phyloP scores from a whole-genome alignment of 2,797 vertebrate species.

The Alouatta caraya region DNA sequence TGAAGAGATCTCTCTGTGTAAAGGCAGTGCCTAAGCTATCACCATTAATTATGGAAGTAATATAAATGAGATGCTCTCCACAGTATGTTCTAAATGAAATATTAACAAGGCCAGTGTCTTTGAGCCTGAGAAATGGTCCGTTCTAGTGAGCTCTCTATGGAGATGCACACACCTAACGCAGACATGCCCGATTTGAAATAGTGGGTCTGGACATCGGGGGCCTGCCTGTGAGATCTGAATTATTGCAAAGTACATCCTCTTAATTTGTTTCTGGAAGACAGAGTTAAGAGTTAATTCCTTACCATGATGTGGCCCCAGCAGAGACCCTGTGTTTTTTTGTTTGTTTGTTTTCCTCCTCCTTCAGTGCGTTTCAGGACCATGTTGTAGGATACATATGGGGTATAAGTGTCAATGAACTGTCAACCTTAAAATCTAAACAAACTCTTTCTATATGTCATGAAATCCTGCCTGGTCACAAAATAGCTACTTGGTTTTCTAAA shows the following conservation, averaged over 20 bases:
- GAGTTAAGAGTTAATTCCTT: constrained; percentile 76
- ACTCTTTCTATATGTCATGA: constrained; percentile 51
- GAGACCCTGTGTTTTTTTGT: constrained; percentile 57
- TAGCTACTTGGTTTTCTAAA: background rate
- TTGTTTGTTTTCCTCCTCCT: background rate
- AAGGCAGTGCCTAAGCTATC: constrained; percentile 89
- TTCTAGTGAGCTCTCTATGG: constrained; percentile 78
- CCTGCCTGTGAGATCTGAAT: constrained; percentile 74
- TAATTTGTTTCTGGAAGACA: constrained; percentile 87
- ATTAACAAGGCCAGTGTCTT: constrained; percentile 86
- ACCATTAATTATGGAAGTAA: constrained; percentile 92
- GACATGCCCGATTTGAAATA: constrained; percentile 65
- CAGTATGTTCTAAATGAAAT: constrained; percentile 89
- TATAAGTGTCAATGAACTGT: constrained; percentile 43
- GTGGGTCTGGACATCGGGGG: constrained; percentile 67
- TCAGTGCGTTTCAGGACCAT: constrained; percentile 10
- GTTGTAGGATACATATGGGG: background rate
- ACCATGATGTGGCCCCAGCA: constrained; percentile 50
- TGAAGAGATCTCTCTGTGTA: constrained; percentile 87
- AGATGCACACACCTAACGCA: constrained; percentile 78
- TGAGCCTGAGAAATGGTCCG: constrained; percentile 84
- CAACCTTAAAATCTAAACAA: constrained; percentile 60
- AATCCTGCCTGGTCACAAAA: constrained; percentile 65
- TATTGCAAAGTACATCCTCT: constrained; percentile 79
- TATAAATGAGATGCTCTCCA: constrained; percentile 90